Conservation (phyloP, 2,888 invertebrate genomes). For the Philaethria dido region DNA sequence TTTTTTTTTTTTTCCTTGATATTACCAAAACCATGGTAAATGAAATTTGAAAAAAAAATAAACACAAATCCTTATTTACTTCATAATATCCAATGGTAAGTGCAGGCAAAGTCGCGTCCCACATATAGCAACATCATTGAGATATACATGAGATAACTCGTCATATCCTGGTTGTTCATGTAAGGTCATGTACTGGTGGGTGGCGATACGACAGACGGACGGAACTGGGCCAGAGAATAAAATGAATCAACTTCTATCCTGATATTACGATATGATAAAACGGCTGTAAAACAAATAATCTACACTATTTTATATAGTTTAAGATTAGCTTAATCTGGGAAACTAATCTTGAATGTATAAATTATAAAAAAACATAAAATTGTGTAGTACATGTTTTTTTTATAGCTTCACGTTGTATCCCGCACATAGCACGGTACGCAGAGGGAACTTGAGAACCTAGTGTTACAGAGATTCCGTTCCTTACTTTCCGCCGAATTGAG, state of each 20-base stretch:
- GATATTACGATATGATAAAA: constrained; percentile 26
- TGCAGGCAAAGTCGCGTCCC: not conserved
- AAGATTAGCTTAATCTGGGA: not conserved
- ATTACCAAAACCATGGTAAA: no score
- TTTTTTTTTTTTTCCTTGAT: no score
- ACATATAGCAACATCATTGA: constrained; percentile 6
- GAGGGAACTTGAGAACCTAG: no score
- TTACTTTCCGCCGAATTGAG: no score
- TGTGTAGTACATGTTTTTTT: no score
- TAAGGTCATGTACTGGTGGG: constrained; percentile 19
- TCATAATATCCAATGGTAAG: not conserved
- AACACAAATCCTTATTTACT: not conserved
- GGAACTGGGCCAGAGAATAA: constrained; percentile 19
- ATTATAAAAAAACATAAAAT: not conserved
- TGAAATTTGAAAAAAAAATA: not conserved
- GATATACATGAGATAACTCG: constrained; percentile 25
- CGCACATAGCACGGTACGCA: no score
- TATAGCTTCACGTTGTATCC: no score
- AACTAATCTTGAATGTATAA: not conserved
- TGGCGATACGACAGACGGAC: constrained; percentile 16
- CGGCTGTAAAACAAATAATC: constrained; percentile 11
- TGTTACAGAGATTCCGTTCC: no score
- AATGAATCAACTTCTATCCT: constrained; percentile 16
- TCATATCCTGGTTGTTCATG: constrained; percentile 27
- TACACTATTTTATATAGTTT: not conserved